A percentile compares a stretch with the other conserved stretches of the same genome.
Conservation (phyloP, 2,888 invertebrate species). For the Patella ulyssiponensis region DNA sequence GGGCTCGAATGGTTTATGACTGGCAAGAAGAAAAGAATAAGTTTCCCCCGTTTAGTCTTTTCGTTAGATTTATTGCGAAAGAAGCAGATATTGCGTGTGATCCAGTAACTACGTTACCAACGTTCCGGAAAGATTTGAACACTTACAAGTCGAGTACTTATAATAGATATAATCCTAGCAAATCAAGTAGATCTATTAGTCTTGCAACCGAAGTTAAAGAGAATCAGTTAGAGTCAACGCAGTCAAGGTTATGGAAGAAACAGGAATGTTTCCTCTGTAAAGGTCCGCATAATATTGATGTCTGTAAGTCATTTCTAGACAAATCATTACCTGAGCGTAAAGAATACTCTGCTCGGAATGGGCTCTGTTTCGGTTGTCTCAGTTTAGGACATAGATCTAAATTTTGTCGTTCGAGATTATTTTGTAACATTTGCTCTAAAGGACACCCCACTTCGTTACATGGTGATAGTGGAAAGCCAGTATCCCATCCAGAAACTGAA, state of each 20-base stretch:
- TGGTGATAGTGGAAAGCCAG: neutral
- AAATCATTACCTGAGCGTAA: slow-evolving; percentile 16
- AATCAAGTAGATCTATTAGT: neutral
- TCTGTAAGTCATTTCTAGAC: slow-evolving; percentile 12
- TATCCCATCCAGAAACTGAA: neutral
- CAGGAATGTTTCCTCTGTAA: neutral
- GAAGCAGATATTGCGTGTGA: slow-evolving; percentile 21
- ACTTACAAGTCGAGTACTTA: neutral
- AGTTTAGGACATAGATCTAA: slow-evolving; percentile 38
- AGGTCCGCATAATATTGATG: slow-evolving; percentile 17
- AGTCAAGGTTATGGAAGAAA: too few species aligned
- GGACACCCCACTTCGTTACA: slow-evolving; percentile 30
- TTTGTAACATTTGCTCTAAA: slow-evolving; percentile 23
- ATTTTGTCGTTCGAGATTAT: slow-evolving; percentile 23
- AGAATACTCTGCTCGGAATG: slow-evolving; percentile 18
- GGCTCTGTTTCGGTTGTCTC: too few species aligned
- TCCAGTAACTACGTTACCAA: slow-evolving; percentile 12
- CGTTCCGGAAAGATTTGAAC: neutral
- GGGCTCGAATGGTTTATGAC: slow-evolving; percentile 21
- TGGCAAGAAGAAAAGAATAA: neutral
- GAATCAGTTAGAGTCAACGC: neutral
- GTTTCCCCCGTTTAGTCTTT: slow-evolving; percentile 2
- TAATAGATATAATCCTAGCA: neutral
- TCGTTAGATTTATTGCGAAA: slow-evolving; percentile 12
- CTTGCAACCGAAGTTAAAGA: neutral